Evolutionary conservation across 2,113 vertebrate species (phyloP), one percentile per base, ranked within the genome.

Genomic region (Spermophilus dauricus): DNA sequence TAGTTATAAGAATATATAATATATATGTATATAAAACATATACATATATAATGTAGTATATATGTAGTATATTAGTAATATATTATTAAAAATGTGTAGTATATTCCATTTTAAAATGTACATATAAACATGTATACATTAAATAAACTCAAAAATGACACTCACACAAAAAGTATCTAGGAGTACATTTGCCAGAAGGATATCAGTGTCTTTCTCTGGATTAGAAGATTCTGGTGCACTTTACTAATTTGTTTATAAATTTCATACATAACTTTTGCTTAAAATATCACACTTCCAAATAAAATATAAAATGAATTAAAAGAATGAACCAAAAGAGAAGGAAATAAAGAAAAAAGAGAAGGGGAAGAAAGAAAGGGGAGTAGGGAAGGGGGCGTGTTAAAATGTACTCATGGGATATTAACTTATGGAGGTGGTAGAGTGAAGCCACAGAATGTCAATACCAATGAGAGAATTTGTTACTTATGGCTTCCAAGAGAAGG

Each of bases 231-330:
- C 18, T 72, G 37, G 6, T 51, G 6, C 30, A 65, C 42, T 86
- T 81, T 81, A 86, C 69, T 42, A 12, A 45, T 42, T 61, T 69
- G 39, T 32, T 92, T n/a, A 75, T 84, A 48, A 53, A 82, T 17
- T 30, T 75, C 65, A 63, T 7, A n/a, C 24, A 34, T 5, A 0
- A 42, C 22, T 78, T 95, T 95, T 80, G 39, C 48, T 37, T 11
- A 92, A 94, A 75, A 7, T 56, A 70, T 78, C 20, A 78, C 13
- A 86, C 51, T 89, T 91, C 78, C 37, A 76, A 87, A 5, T 53
- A 24, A 84, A 70, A 84, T 58, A 45, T 88, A 56, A 61, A 94
- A 32, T 11, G 53, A 92, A 84, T 37, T 56, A 81, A 91, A 20
- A 89, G 48, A 94, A 75, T 5, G 2, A 86, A 65, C 20, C 24